A percentile compares a stretch with the other conserved stretches of the same genome.
These are phyloP conservation scores for Danaus melanippus DNA, from an alignment of 1,140 invertebrate species.

Conservation along the genomic window DNA sequence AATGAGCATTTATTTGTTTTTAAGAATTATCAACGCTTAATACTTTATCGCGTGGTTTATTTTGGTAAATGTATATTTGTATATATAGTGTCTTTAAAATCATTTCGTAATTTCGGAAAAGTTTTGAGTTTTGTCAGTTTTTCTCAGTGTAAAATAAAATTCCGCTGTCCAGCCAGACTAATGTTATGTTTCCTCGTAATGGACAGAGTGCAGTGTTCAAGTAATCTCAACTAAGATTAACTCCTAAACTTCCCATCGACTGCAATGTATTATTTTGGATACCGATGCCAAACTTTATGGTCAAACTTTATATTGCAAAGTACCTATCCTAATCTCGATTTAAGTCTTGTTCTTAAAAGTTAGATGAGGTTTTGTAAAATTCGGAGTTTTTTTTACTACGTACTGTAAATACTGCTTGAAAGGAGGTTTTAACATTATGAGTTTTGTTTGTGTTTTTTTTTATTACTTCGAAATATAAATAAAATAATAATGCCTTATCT, in stretches of 20 bases:
- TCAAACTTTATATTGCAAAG: slow-evolving; percentile 28
- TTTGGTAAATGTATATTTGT: no score
- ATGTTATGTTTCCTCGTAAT: slow-evolving; percentile 43
- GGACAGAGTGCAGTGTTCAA: slow-evolving; percentile 34
- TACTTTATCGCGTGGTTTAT: no score
- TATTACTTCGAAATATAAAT: no score
- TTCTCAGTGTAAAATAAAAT: slow-evolving; percentile 32
- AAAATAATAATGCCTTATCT: no score
- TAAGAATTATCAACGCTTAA: no score
- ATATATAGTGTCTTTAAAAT: no score
- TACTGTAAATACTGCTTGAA: no score
- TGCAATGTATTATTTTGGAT: slow-evolving; percentile 55
- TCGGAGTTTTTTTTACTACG: slow-evolving; percentile 14
- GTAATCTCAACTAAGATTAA: slow-evolving; percentile 61
- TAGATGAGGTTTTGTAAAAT: slow-evolving; percentile 22
- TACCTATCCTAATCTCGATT: slow-evolving; percentile 27
- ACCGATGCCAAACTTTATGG: slow-evolving; percentile 30
- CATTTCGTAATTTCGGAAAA: no score
- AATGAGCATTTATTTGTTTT: no score
- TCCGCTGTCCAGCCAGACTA: slow-evolving; percentile 37
- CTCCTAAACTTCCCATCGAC: slow-evolving; percentile 54
- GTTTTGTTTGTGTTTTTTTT: no score
- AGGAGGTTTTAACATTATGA: no score
- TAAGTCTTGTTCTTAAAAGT: slow-evolving; percentile 23
- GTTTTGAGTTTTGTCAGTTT: no score